Evolutionary conservation across 2,113 vertebrate species (phyloP), one percentile per base, ranked within the genome.

Genomic region (Pachypanchax playfairii): DNA sequence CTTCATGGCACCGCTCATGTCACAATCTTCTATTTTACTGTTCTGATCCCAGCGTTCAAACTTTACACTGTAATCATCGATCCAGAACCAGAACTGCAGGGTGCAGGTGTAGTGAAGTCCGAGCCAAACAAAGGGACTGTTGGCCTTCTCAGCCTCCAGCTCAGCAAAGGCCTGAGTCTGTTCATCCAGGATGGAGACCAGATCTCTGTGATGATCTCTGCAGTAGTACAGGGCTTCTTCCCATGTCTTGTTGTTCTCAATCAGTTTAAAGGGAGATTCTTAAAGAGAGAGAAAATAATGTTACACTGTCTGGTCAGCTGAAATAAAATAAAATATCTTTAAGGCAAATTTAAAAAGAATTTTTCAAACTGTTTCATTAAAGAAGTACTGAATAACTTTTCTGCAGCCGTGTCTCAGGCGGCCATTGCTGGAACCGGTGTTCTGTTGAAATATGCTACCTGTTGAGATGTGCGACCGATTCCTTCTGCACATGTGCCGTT

Each of bases 61-160:
- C 1, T 0, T 0, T 3, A 64, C 11, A 2, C 0, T 0, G 8
- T 21, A 8, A 50, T 61, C 11, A 20, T 20, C 42, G 3, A 74
- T 24, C 71, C 49, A 75, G 53, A 18, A 72, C 63, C 66, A 78
- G 20, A 42, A 29, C 0, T 25, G 13, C 26, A 69, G 39, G 25
- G n/a, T 47, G 63, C 73, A 80, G 59, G 25, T 59, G 43, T 64
- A 65, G 35, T 6, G 35, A 49, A 59, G 56, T 18, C 55, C 61
- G 60, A 70, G 21, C 65, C 79, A 73, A 20, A 73, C 65, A 41
- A 39, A 66, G 28, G 1, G 2, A 62, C 20, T 39, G 24, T 15
- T 1, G 2, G 65, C 42, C 2, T 58, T 36, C 15, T 0, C n/a
- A 14, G 42, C 61, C 47, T 62, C 35, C 22, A 73, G 11, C 64